Evolutionary conservation across 2,888 invertebrate genomes (phyloP).

Genomic region (Eubasilissa splendida): DNA sequence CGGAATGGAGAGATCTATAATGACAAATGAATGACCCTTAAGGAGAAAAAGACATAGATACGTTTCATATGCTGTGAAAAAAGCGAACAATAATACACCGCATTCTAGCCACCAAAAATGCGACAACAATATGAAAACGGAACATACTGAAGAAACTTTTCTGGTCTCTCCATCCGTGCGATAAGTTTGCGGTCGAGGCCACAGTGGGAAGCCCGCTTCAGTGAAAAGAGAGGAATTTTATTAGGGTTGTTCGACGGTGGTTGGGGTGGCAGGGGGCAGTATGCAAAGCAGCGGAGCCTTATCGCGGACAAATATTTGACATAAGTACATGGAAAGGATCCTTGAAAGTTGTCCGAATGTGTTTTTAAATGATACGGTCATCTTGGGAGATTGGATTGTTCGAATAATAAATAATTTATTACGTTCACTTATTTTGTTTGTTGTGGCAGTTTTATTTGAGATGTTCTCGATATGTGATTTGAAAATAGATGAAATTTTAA

Average conservation of each 20-base stretch:
- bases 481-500: too few species aligned
- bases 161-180: not conserved
- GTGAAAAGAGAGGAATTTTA: conserved; percentile 15
- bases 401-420: too few species aligned
- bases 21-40: too few species aligned
- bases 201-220: not conserved
- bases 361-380: conserved; percentile 28
- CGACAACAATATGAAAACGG: not conserved
- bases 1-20: too few species aligned
- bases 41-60: too few species aligned
- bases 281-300: conserved; percentile 21
- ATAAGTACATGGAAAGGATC: conserved; percentile 12
- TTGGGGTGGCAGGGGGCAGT: not conserved
- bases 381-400: not conserved
- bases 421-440: too few species aligned
- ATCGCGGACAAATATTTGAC: conserved; percentile 33
- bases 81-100: too few species aligned
- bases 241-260: conserved; percentile 23
- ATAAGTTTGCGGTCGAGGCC: conserved; percentile 11
- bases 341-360: conserved; percentile 17
- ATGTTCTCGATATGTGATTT: too few species aligned
- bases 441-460: too few species aligned
- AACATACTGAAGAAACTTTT: not conserved
- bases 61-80: too few species aligned
- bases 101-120: not conserved